Evolutionary conservation across 2,113 vertebrate species (phyloP), one percentile per base, ranked within the genome.

Genomic region (Phrynosoma platyrhinos): DNA sequence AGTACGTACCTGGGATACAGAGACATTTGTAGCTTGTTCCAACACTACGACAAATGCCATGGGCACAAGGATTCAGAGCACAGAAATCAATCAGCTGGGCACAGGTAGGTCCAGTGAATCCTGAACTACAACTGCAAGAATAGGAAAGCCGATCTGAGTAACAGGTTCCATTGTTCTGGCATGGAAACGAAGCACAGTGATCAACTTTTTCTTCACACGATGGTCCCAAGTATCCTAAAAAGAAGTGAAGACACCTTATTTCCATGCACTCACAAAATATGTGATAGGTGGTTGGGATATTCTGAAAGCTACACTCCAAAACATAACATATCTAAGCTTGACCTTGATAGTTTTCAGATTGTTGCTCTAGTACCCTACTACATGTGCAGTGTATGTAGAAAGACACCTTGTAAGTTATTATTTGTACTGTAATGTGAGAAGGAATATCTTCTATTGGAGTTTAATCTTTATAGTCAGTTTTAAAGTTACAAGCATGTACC

Each of bases 21-120:
- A 99, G 98, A 91, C 98, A 99, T 92, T 98, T 98, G 94, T 99
- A 99, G 96, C 98, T 99, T 92, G 98, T 99, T 69, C 98, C 98
- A 93, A 98, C 96, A 2, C 98, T 98, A 95, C 98, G 98, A 90
- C 99, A 99, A 47, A 98, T 97, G 69, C 99, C 99, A 0, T 99
- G 99, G 9, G 98, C 98, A 2, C 99, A 99, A 0, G 99, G 98
- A 87, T 98, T 99, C 84, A 99, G 97, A 25, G 98, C 98, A 16
- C 99, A 99, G 97, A 99, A 99, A 94, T 99, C 98, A 47, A 99
- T 98, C 5, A 98, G 97, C 96, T 99, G 98, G 74, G 97, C 95
- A 13, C 99, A 99, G 0, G 97, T 97, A 0, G 97, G 97, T 21
- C 99, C 99, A 0, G 98, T 99, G 94, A 98, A 99, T n/a, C 98